Evolutionary conservation across 1,140 invertebrate genomes (phyloP), one percentile per base, ranked within the genome.

Genomic region (Andrena cerasifolii): DNA sequence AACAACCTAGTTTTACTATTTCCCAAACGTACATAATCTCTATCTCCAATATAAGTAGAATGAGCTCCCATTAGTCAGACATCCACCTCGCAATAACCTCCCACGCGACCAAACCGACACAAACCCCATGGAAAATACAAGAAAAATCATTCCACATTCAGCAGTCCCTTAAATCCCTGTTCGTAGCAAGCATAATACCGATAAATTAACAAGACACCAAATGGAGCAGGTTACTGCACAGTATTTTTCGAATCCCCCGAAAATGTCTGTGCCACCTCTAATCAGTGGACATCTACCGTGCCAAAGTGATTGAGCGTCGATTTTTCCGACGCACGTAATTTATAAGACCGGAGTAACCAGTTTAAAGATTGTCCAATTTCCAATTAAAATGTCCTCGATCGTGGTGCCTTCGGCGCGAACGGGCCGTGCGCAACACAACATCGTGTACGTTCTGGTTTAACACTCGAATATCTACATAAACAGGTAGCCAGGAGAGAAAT

Each of bases 401-500:
- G 36, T 10, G 36, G 3, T 10, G 4, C 36, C 36, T 40, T 10
- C 26, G 26, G 18, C 36, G 16, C 24, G 24, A 24, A 28, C 26
- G 28, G 7, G 4, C 24, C 21, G 45, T 24, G n/a, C n/a, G n/a
- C n/a, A n/a, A n/a, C n/a, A 36, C 61, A 53, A 68, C 73, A 59
- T 59, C 43, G 65, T 76, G 73, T 61, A 61, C n/a, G 68, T 28
- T 53, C 26, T 51, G 67, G 47, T 77, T 59, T 43, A 65, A 53
- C 75, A 53, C 45, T 16, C 54, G 45, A 40, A 43, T 43, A 56
- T 36, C 24, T 67, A 56, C 67, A 49, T 21, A 71, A 43, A 62
- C 54, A 54, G 54, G 24, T 47, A n/a, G 56, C 49, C 21, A 36
- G 33, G 43, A 58, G 74, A 51, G 74, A 77, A 77, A 77, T 77